These are phyloP conservation scores for Gopherus flavomarginatus DNA, from an alignment of 2,113 vertebrate species.

Conservation along the genomic window DNA sequence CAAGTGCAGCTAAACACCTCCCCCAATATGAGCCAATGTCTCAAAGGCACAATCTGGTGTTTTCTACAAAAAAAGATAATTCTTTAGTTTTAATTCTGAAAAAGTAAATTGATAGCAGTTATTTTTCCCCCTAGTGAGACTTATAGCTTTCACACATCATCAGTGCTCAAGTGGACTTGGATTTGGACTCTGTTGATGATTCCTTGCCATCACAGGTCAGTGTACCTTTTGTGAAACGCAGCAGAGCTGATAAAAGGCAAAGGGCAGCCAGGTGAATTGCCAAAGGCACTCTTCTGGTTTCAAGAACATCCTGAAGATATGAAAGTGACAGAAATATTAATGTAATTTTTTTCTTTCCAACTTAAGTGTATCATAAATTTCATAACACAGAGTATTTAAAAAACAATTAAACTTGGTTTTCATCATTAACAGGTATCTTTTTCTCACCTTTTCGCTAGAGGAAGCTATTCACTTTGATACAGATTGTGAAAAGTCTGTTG, in stretches of 20 bases:
- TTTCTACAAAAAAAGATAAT: background rate
- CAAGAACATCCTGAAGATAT: constrained; percentile 52
- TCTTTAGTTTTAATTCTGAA: constrained; percentile 37
- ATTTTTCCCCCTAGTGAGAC: background rate
- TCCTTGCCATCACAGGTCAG: constrained; percentile 10
- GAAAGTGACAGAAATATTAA: background rate
- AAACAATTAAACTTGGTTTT: background rate
- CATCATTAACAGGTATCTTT: background rate
- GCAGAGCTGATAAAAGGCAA: constrained; percentile 59
- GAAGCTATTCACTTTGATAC: background rate
- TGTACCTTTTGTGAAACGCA: constrained; percentile 53
- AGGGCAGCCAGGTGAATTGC: constrained; percentile 51
- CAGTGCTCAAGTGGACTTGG: constrained; percentile 11
- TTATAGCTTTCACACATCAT: background rate
- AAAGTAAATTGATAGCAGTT: background rate
- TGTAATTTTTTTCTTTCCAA: background rate
- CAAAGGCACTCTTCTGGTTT: constrained; percentile 54
- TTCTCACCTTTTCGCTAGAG: background rate
- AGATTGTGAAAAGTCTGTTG: background rate
- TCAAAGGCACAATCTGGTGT: background rate
- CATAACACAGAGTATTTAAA: background rate
- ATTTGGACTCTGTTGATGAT: constrained; percentile 39
- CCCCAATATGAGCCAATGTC: background rate
- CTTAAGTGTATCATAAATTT: background rate
- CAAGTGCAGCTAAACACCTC: background rate